Base-by-base conservation (phyloP, 2,888 invertebrate species). In the Caenorhabditis sinica region DNA sequence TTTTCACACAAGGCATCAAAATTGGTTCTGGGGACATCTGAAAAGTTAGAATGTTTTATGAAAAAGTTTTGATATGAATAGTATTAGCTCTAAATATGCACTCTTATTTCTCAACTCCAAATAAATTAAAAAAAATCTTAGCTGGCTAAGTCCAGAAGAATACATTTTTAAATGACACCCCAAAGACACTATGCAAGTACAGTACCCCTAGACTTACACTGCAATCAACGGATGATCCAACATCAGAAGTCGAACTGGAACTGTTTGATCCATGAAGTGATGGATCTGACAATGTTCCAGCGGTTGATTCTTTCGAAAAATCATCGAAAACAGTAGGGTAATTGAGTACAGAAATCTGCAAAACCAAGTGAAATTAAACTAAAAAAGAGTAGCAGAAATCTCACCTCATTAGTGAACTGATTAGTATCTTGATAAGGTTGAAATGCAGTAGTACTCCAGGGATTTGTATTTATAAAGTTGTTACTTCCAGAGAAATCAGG, bases 1-100 rank as follows among this genome's bases (percentile, higher is more conserved):
- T 68, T 71, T 87, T 88, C 4, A 84, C 88, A 1, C 85, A 85
- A 9, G 84, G 84, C 72, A 81, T 81, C 4, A 80, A 25, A 25
- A 75, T 60, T 25, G 83, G 66, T 53, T 83, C 83, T 17, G 83
- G 80, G 9, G 83, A 80, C n/a, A 80, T 79, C 79, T 83, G 61
- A 30, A 77, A 51, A 13, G 6, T 36, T 40, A 6, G 13, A 40
- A 28, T 28, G 3, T 1, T 58, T 58, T 15, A 1, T 56, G 4
- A 9, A 45, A 17, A 20, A 49, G 20, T 20, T 49, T 5, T n/a
- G n/a, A n/a, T n/a, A n/a, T n/a, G n/a, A n/a, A n/a, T n/a, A n/a
- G n/a, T n/a, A n/a, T n/a, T n/a, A n/a, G n/a, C n/a, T n/a, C n/a
- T n/a, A n/a, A n/a, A n/a, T n/a, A n/a, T n/a, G n/a, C n/a, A n/a